These are phyloP conservation scores for Perca fluviatilis DNA, from an alignment of 2,113 vertebrate species.

Conservation along the genomic window DNA sequence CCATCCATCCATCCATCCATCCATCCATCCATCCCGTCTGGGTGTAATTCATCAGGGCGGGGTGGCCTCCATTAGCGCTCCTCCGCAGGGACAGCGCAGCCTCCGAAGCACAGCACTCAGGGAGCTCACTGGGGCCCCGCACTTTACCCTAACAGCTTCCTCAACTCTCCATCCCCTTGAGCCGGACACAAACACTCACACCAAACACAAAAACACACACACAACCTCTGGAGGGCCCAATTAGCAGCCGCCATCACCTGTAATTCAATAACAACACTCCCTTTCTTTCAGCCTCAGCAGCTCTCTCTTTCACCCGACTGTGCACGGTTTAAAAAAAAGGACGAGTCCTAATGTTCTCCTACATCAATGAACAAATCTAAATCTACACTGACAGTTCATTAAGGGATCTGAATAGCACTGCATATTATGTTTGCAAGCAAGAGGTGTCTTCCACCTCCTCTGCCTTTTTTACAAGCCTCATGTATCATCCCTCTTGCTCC, in stretches of 20 bases:
- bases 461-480: constrained; percentile 8
- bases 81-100: constrained; percentile 63
- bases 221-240: constrained; percentile 75
- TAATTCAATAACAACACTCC: constrained; percentile 77
- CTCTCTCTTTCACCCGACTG: constrained; percentile 35
- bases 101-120: constrained; percentile 70
- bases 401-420: constrained; percentile 16
- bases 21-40: constrained; percentile 43
- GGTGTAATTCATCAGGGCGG: constrained; percentile 64
- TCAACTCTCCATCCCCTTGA: constrained; percentile 66
- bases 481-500: constrained; percentile 34
- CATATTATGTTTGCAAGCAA: constrained; percentile 28
- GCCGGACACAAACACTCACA: constrained; percentile 51
- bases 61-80: constrained; percentile 72
- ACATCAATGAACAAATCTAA: constrained; percentile 44
- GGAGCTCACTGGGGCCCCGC: constrained; percentile 59
- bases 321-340: constrained; percentile 36
- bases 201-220: constrained; percentile 33
- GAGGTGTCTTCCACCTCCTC: constrained; percentile 17
- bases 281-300: constrained; percentile 54
- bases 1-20: constrained; percentile 36
- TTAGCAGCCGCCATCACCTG: constrained; percentile 81
- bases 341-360: constrained; percentile 36
- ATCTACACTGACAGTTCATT: constrained; percentile 43
- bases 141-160: constrained; percentile 79